phyloP scores from a whole-genome alignment of 1,140 invertebrate species.

The Zelostemma sp. region DNA sequence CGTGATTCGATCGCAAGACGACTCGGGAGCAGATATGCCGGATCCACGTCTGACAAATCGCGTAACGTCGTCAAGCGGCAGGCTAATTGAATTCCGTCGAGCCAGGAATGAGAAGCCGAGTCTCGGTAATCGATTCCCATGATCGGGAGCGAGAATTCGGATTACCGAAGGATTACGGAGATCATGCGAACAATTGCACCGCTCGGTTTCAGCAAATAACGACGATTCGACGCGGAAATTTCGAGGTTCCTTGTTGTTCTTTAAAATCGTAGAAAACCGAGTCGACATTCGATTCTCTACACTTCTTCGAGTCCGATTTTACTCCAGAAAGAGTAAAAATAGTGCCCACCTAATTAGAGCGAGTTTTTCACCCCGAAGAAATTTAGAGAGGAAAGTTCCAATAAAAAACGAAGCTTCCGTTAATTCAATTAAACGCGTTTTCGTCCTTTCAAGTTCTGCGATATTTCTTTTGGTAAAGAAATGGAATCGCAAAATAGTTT shows the following conservation, averaged over 20 bases:
- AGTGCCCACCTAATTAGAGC: too few relatives aligned
- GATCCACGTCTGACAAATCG: conserved; percentile 34
- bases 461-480: too few relatives aligned
- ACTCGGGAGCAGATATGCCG: conserved; percentile 11
- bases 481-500: too few relatives aligned
- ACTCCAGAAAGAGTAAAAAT: too few relatives aligned
- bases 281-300: too few relatives aligned
- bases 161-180: conserved; percentile 58
- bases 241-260: conserved; percentile 23
- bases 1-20: conserved; percentile 16
- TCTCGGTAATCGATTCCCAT: conserved; percentile 51
- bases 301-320: too few relatives aligned
- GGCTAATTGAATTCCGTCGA: conserved; percentile 55
- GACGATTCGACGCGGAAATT: conserved; percentile 38
- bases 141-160: conserved; percentile 43
- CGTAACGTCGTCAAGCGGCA: conserved; percentile 25
- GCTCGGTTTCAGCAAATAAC: conserved; percentile 46
- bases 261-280: too few relatives aligned
- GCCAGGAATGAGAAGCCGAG: conserved; percentile 34
- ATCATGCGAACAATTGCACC: conserved; percentile 66
- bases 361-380: too few relatives aligned
- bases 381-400: too few relatives aligned
- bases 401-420: too few relatives aligned
- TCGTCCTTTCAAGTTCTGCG: too few relatives aligned
- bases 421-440: too few relatives aligned